These are phyloP conservation scores for Lagopus muta DNA, from an alignment of 2,113 vertebrate species.

Conservation along the genomic window DNA sequence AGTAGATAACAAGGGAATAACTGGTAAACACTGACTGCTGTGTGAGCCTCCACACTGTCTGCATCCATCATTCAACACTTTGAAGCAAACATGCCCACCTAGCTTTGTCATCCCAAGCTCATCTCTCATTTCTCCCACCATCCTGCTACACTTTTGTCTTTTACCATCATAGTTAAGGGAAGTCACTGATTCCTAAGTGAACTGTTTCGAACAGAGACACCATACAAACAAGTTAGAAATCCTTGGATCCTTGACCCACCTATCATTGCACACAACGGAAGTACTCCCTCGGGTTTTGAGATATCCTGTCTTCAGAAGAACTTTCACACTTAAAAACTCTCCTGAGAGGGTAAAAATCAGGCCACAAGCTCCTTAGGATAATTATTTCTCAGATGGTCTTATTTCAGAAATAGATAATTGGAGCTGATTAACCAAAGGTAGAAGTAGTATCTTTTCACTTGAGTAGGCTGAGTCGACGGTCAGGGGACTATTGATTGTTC, in stretches of 20 bases:
- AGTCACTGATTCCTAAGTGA: background rate
- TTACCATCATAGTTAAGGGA: background rate
- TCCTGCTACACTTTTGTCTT: background rate
- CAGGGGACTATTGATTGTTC: slow-evolving; percentile 26
- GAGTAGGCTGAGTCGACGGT: background rate
- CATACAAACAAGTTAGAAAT: background rate
- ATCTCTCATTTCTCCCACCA: background rate
- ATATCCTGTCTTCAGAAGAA: background rate
- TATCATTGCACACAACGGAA: background rate
- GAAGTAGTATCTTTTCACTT: background rate
- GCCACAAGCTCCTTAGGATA: background rate
- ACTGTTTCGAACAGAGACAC: background rate
- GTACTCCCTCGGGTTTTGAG: background rate
- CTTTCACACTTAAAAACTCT: background rate
- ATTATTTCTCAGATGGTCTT: background rate
- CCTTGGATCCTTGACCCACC: background rate
- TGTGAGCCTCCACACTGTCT: background rate
- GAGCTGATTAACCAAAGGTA: slow-evolving; percentile 16
- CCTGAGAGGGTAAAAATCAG: background rate
- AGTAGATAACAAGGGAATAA: slow-evolving; percentile 52
- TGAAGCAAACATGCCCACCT: background rate
- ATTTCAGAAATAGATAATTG: background rate
- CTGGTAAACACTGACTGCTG: slow-evolving; percentile 43
- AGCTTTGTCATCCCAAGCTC: background rate
- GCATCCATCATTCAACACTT: slow-evolving; percentile 22